Evolutionary conservation across 1,140 invertebrate genomes (phyloP).

Genomic region (Scaptomyza graminum): DNA sequence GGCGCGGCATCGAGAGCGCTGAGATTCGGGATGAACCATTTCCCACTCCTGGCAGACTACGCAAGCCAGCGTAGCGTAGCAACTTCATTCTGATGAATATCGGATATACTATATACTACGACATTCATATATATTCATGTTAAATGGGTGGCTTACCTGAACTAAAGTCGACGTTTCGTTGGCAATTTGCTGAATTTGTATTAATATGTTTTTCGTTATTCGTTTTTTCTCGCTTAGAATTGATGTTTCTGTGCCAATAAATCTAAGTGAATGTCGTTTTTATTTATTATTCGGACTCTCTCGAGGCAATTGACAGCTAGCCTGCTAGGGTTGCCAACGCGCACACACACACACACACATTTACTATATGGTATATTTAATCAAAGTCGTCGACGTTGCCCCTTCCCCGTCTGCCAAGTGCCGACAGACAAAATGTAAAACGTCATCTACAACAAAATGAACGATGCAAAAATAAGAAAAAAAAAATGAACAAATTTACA

Average conservation of each 20-base stretch:
- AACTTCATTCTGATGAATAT: conserved; percentile 5
- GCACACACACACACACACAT: neutral
- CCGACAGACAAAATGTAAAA: conserved; percentile 18
- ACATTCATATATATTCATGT: too few species aligned
- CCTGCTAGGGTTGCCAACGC: conserved; percentile 35
- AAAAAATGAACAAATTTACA: too few species aligned
- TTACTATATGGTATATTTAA: conserved; percentile 29
- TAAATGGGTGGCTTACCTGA: neutral
- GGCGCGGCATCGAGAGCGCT: conserved; percentile 4
- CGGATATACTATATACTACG: too few species aligned
- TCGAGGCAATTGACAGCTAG: conserved; percentile 37
- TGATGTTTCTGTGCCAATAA: conserved; percentile 23
- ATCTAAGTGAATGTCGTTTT: conserved; percentile 31
- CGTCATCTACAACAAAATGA: neutral
- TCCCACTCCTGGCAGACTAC: neutral
- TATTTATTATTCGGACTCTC: conserved; percentile 21
- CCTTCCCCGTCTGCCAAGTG: conserved; percentile 20
- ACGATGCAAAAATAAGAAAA: too few species aligned
- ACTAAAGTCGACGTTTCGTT: neutral
- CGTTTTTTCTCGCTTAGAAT: conserved; percentile 1
- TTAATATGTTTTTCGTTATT: neutral
- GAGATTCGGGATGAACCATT: neutral
- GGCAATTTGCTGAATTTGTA: conserved; percentile 16
- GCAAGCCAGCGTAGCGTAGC: neutral
- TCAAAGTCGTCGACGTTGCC: conserved; percentile 20